Base-by-base conservation (phyloP, 2,888 invertebrate genomes). In the Dermolepida albohirtum region DNA sequence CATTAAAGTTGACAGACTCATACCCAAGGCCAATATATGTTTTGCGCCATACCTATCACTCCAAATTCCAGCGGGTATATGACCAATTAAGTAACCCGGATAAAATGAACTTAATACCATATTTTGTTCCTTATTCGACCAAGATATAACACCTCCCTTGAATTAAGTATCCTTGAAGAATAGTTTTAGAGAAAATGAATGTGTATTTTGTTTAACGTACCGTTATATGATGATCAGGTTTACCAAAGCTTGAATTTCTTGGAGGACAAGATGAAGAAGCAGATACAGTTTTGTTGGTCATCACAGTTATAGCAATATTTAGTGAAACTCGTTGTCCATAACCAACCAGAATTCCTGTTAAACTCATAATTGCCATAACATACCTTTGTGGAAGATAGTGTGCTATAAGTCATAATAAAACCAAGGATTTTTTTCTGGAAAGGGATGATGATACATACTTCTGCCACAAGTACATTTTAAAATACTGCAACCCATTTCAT, bases 31-130 rank as follows among this genome's bases (percentile, higher is more conserved):
- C 11, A 67, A 44, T 4, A 59, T 44, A 14, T 54, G 27, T 34
- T 51, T 54, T 5, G 67, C 64, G 5, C 70, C 70, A 11, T 52
- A 64, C 22, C 41, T 49, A 57, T 70, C 70, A 43, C 64, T 64
- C 5, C 64, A 22, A n/a, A 70, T 49, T 10, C 70, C 70, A 8
- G 62, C 65, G 12, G 67, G 54, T 54, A 70, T 2, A 12, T 70
- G 70, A 29, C 44, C 22, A 6, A 64, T n/a, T 1, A 65, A 8
- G 29, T 70, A 70, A 5, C 67, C 67, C 8, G 47, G 12, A 41
- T 57, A 70, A 39, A 70, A 70, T n/a, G 67, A 64, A 12, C 44
- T 52, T 16, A 70, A 51, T 8, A 55, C 43, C 40, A 50, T 50
- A 14, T 55, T 50, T 43, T 70, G 70, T 43, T 64, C 63, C 0